Percentiles rank a stretch among this genome's conserved stretches.
Conservation (phyloP, 1,140 invertebrate species). For the Aporrectodea caliginosa region DNA sequence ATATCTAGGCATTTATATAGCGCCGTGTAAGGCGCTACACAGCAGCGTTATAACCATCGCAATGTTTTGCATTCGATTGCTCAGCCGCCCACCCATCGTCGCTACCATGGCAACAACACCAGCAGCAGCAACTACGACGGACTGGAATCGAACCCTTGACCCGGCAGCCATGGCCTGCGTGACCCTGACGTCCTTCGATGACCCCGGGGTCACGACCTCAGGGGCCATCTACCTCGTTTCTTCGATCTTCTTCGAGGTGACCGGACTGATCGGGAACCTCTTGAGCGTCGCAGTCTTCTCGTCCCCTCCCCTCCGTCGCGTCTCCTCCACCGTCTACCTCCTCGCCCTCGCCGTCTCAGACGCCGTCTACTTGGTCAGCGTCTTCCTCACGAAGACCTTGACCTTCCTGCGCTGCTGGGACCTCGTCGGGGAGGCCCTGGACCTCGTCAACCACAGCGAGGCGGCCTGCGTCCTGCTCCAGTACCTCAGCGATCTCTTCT, state of each 20-base stretch:
- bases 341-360: not conserved
- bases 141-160: too few relatives aligned
- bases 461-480: not conserved
- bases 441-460: not conserved
- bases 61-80: too few relatives aligned
- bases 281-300: slow-evolving; percentile 24
- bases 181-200: too few relatives aligned
- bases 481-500: slow-evolving; percentile 14
- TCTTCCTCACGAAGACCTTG: slow-evolving; percentile 6
- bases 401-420: not conserved
- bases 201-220: not conserved
- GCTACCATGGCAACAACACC: too few relatives aligned
- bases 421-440: not conserved
- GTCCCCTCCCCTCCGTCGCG: slow-evolving; percentile 13
- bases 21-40: too few relatives aligned
- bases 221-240: not conserved
- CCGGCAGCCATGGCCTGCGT: too few relatives aligned
- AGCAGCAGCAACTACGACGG: too few relatives aligned
- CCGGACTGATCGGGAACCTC: slow-evolving; percentile 25
- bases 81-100: too few relatives aligned
- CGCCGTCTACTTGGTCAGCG: not conserved
- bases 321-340: slow-evolving; percentile 1
- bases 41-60: too few relatives aligned
- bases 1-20: too few relatives aligned
- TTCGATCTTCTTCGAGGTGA: slow-evolving; percentile 1